Evolutionary conservation across 2,113 vertebrate species (phyloP), one percentile per base, ranked within the genome.

Genomic region (Eretmochelys imbricata): DNA sequence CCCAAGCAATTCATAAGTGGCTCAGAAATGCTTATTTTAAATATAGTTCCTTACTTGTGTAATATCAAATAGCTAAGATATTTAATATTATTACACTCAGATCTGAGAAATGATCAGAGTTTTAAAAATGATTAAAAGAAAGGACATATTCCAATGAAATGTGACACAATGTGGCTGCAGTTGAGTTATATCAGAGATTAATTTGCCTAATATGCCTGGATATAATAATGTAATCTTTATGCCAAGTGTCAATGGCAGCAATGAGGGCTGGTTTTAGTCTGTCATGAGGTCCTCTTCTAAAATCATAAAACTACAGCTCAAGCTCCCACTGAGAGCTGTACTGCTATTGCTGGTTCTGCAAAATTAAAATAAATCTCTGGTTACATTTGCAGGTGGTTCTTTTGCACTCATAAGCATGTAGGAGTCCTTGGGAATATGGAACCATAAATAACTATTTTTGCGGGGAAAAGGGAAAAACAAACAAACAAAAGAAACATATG

Each of bases 121-220:
- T 48, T 27, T 79, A 29, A 49, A 29, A 79, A 11, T 55, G 22
- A 1, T 54, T 49, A 51, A 85, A 2, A 85, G 38, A 83, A 91
- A 88, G 76, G 16, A 57, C 55, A 57, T 57, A 27, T 57, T 57
- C 55, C 19, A 48, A 42, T 19, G 75, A 94, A 87, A 87, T 35
- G 0, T 3, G 5, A 4, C 35, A 81, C 19, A 62, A 42, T 42
- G 38, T 90, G 12, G 50, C 8, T 78, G 20, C 6, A 88, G 14
- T 0, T 0, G 13, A 49, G 6, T 49, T 92, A 84, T 84, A 46
- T 27, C 8, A 25, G 35, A 53, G 22, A 12, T 80, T 87, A 25
- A 87, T 92, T 96, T 91, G 4, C 10, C 81, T 4, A 80, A 1
- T 10, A 20, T 0, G 0, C n/a, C 79, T 0, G 0, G 82, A 31